Evolutionary conservation across 2,888 invertebrate species (phyloP), one percentile per base, ranked within the genome.

Genomic region (Leptopilina syphax): DNA sequence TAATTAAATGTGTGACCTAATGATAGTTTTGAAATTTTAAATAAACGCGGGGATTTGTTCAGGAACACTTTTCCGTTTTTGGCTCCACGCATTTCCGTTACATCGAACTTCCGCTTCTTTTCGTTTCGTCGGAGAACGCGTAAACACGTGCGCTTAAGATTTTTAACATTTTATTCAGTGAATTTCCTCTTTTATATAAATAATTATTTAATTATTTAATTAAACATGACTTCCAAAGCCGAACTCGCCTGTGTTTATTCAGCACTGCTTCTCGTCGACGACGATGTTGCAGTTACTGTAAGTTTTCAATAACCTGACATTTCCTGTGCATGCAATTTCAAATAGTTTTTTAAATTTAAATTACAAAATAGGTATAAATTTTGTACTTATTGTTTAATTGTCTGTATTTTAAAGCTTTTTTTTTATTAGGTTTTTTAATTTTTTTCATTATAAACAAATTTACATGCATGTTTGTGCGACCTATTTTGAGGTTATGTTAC

Each of bases 221-320:
- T 54, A 57, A 57, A 57, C 8, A 94, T 96, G 96, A 94, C 96
- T 92, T 95, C 96, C 88, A 96, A 96, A 93, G 97, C 98, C 92
- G 99, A 99, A 96, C 95, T 99, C 92, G 98, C 99, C 90, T 99
- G 99, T 94, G 98, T 98, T 90, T 99, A 82, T 54, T 79, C 83
- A 2, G 77, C 83, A 7, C 77, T 83, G 24, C 77, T 84, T 13
- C 79, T 85, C 67, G 81, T 81, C 13, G 83, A 83, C 67, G 83
- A 99, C 92, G 98, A 98, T 93, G 96, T 99, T 89, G 97, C 98
- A 89, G 97, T 99, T 90, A 99, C 99, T 85, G 98, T 98, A 95
- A 97, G 97, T 96, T 27, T 44, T 77, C 3, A 34, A 34, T 34
- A 27, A 73, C 73, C 50, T 50, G 50, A 3, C 9, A 10, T 10